Base-by-base conservation (phyloP, 2,888 invertebrate genomes). In the Iphiclides podalirius region DNA sequence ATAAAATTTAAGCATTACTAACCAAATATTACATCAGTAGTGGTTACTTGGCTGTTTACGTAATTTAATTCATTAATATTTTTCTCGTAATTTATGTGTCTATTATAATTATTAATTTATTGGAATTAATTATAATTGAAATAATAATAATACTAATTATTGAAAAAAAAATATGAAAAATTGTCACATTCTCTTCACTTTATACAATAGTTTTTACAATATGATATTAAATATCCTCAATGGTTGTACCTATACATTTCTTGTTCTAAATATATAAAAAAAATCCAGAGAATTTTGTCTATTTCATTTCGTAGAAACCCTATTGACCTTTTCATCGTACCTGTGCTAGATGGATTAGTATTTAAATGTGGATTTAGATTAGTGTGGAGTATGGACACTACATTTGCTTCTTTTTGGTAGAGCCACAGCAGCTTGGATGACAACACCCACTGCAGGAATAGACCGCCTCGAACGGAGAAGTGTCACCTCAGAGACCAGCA, bases 191-290 rank as follows among this genome's bases (percentile, higher is more conserved):
- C 80, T 85, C 85, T 85, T 88, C 88, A 86, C 84, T 86, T 86
- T 87, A 83, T 88, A 89, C 89, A 89, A 89, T 89, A 89, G 88
- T 84, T 88, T 87, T 87, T 88, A 88, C 86, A 87, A 89, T 89
- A 89, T 80, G 89, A 89, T 89, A 89, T 89, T 85, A 87, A 88
- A 89, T 89, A 89, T 89, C 89, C 85, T 89, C 89, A 79, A 89
- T 89, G 89, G 89, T 89, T 89, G 89, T 89, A 89, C 88, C 85
- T 88, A 89, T 89, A 89, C 89, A 89, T 89, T 89, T 89, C 89
- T 89, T 89, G 89, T 89, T 89, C 89, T 89, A 89, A 89, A 89
- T 89, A 89, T 89, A 89, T 89, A 49, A 47, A 86, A 86, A 87
- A 83, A 85, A 79, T 76, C 79, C 70, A n/a, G 69, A 73, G 53